A percentile compares a stretch with the other conserved stretches of the same genome.
These are phyloP conservation scores for Rhinolophus sinicus DNA, from an alignment of 2,113 vertebrate genomes.

Conservation along the genomic window DNA sequence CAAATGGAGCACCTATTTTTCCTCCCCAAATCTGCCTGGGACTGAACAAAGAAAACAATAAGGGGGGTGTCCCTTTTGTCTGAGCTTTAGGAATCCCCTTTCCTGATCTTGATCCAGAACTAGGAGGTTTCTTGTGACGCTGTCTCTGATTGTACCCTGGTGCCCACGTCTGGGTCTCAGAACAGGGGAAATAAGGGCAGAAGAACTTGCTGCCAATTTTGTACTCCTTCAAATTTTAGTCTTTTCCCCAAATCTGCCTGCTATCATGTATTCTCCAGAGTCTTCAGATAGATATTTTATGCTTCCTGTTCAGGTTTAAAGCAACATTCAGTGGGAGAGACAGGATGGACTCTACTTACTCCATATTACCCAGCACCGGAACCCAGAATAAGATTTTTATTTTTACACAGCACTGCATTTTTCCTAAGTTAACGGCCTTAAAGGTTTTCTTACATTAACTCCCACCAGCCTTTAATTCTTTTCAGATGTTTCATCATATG, in stretches of 20 bases:
- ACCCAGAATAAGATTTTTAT: not conserved
- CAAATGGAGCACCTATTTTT: not conserved
- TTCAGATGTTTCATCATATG: not conserved
- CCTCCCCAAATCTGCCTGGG: not conserved
- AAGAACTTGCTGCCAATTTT: not conserved
- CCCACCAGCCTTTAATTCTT: not conserved
- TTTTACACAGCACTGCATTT: not conserved
- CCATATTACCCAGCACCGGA: not conserved
- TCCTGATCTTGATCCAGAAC: not conserved
- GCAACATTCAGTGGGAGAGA: not conserved
- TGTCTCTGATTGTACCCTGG: not conserved
- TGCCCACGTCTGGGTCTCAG: not conserved
- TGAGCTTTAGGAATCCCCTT: not conserved
- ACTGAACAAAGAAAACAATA: not conserved
- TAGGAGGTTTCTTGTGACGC: not conserved
- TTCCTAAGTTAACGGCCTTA: not conserved
- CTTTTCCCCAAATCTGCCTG: not conserved
- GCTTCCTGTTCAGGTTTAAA: not conserved
- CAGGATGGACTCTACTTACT: not conserved
- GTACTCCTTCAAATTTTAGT: not conserved
- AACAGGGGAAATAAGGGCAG: not conserved
- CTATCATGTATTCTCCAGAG: not conserved
- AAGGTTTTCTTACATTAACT: not conserved
- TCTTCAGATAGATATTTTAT: not conserved
- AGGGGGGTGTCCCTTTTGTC: not conserved